Base-by-base conservation (phyloP, 2,797 vertebrate genomes). In the Liparis tanakae region DNA sequence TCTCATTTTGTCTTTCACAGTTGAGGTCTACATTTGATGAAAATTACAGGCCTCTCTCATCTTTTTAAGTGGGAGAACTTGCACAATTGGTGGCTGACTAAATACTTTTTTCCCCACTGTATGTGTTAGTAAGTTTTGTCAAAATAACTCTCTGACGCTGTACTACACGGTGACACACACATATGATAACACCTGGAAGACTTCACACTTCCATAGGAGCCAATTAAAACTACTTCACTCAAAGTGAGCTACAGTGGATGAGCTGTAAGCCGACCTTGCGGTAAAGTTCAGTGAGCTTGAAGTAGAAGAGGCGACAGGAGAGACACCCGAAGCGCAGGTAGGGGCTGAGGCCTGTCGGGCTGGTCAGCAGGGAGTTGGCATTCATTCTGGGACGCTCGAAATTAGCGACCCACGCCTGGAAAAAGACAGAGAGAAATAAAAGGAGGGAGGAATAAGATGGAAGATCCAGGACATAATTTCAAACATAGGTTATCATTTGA, bases 371-470 rank as follows among this genome's bases (percentile, higher is more conserved):
- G 14, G 94, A 95, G 87, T 94, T 95, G 58, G 94, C 93, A 7
- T 95, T 95, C 95, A 95, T 95, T 78, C 94, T 90, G 36, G 94
- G 94, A 56, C 93, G 94, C 83, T 95, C 94, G 14, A 95, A 95
- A 57, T 94, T 95, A 5, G 94, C 94, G 70, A 94, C 94, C 94
- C 94, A 95, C 0, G 94, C 94, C 94, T 95, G 72, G 3, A 90
- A 17, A 70, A 3, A 54, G 34, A 44, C 1, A 4, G 30, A 43
- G 34, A 51, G 14, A 48, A 17, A 17, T 7, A 43, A 1, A 33
- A 43, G 3, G 17, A 33, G 20, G 8, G 5, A n/a, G 12, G 30
- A 30, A 50, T 39, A 17, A 53, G 9, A 18, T 12, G 4, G 12
- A 37, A 12, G 14, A 14, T 22, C 8, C 20, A 54, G 18, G 17